Percentiles rank a stretch among this genome's conserved stretches.
These are phyloP conservation scores for Rhynchophorus ferrugineus DNA, from an alignment of 1,140 invertebrate genomes.

Conservation along the genomic window DNA sequence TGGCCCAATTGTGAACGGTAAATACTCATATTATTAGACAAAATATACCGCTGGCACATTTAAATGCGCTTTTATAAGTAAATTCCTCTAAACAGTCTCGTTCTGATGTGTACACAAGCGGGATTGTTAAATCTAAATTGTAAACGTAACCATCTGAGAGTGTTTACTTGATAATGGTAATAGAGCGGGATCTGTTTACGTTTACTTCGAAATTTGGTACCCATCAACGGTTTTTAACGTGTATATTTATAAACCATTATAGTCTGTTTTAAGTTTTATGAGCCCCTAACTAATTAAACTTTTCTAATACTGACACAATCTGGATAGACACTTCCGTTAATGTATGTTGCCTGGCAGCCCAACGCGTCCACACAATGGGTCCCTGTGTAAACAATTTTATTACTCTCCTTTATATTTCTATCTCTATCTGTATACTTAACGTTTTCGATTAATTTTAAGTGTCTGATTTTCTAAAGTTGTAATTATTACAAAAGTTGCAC, in stretches of 20 bases:
- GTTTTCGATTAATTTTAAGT: too few species aligned
- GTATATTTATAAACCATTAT: constrained; percentile 35
- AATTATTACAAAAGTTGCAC: too few species aligned
- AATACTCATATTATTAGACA: constrained; percentile 7
- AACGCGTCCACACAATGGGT: not conserved
- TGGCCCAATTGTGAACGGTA: not conserved
- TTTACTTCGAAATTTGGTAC: constrained; percentile 35
- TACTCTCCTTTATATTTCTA: too few species aligned
- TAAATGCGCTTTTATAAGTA: constrained; percentile 18
- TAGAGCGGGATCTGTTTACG: constrained; percentile 35
- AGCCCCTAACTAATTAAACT: constrained; percentile 21
- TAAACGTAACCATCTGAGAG: constrained; percentile 34
- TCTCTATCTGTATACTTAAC: too few species aligned
- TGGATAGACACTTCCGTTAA: constrained; percentile 18
- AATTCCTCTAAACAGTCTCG: constrained; percentile 31
- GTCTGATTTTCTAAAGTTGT: too few species aligned
- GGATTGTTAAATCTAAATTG: constrained; percentile 36
- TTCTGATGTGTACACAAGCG: constrained; percentile 34
- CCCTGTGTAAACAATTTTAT: not conserved
- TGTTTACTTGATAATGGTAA: constrained; percentile 32
- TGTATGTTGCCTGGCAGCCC: not conserved
- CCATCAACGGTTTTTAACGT: constrained; percentile 36
- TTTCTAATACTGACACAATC: constrained; percentile 19
- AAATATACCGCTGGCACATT: constrained; percentile 9
- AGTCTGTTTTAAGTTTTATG: constrained; percentile 33